Conservation (phyloP, 2,797 vertebrate genomes). For the Varecia variegata region DNA sequence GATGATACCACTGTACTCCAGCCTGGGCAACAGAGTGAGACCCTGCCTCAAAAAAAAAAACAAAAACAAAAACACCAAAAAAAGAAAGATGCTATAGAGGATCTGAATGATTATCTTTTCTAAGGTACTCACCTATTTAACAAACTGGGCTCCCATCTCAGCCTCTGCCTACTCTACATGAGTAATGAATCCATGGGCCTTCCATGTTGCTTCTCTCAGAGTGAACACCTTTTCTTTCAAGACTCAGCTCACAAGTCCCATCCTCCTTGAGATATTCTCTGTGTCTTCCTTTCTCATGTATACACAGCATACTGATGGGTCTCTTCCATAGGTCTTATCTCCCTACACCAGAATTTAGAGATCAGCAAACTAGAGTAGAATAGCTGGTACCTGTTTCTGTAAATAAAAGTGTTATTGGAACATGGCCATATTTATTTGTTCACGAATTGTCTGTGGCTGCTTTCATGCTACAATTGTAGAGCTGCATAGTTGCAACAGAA, state of each 20-base stretch:
- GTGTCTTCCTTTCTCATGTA: background rate
- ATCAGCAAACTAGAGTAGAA: background rate
- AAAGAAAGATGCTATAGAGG: background rate
- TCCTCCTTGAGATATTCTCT: background rate
- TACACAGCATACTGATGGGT: background rate
- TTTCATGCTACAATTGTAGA: background rate
- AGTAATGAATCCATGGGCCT: background rate
- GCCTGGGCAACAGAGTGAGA: too few species aligned
- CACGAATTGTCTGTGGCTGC: background rate
- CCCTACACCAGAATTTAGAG: background rate
- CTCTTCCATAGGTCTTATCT: background rate
- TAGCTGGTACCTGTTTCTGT: background rate
- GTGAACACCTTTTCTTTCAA: background rate
- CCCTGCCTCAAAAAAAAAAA: too few species aligned
- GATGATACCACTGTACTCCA: too few species aligned
- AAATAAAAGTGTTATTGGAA: background rate
- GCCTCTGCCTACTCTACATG: background rate
- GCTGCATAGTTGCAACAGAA: too few species aligned
- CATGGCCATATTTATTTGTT: background rate
- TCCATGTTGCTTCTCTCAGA: background rate
- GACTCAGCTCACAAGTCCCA: background rate
- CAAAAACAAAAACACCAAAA: too few species aligned
- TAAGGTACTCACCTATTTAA: background rate
- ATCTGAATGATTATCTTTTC: background rate
- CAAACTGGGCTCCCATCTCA: background rate